Evolutionary conservation across 2,888 invertebrate species (phyloP), one percentile per base, ranked within the genome.

Genomic region (Omphaloscelis lunosa): DNA sequence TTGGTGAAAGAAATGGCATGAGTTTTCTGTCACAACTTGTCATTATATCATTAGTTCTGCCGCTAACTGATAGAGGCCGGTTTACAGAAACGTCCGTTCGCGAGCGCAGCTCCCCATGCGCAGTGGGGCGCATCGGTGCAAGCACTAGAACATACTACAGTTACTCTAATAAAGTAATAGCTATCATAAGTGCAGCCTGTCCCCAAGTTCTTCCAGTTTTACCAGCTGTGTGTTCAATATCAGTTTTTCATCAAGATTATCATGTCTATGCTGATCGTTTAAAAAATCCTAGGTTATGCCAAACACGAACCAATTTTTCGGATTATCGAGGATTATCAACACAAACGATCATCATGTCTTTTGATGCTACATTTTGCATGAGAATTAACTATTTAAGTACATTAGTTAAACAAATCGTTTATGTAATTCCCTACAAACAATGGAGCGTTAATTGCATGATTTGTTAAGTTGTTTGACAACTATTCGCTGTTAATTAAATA

Each of bases 41-140:
- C 75, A 75, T 86, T 83, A 78, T 83, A 75, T 12, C 63, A 78
- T 78, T 78, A 61, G 70, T 75, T 68, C 58, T 75, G n/a, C 58
- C 12, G 65, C 61, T 20, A 23, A 39, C 61, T 51, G n/a, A 53
- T 76, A 80, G 45, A 75, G 72, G 63, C 41, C 39, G 45, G 69
- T 79, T 56, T 62, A 79, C 45, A 75, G 74, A 77, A 67, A 71
- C 71, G 48, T 65, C 74, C 74, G 79, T 72, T 77, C 75, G 71
- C 80, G 67, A 75, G 80, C 80, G 68, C 77, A 77, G 51, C 63
- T 70, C 5, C 0, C 17, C n/a, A 56, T 62, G 82, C 69, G 48
- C 76, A 61, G 63, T 66, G n/a, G 62, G 45, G 39, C 71, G 75
- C n/a, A 27, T 61, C 62, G 41, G 29, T 20, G 59, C 65, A 63